Evolutionary conservation across 2,113 vertebrate species (phyloP).

Genomic region (Zosterops pallidus): DNA sequence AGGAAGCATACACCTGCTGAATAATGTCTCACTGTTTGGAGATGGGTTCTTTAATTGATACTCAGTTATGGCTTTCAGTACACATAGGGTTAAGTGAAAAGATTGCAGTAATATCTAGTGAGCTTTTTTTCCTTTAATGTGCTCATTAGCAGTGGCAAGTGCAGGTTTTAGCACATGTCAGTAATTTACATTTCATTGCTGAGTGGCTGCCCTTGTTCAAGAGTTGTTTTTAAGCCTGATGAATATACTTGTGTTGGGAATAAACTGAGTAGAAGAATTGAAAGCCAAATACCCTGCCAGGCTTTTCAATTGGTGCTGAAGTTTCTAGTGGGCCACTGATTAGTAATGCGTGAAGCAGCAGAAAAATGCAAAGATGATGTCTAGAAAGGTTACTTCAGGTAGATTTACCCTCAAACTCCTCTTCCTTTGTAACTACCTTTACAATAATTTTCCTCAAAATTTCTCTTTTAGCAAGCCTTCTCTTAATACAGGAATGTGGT

Average conservation of each 20-base stretch:
- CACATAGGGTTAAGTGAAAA: slow-evolving; percentile 74
- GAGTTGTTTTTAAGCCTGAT: slow-evolving; percentile 76
- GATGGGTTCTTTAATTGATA: slow-evolving; percentile 52
- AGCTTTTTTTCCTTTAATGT: slow-evolving; percentile 72
- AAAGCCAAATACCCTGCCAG: slow-evolving; percentile 78
- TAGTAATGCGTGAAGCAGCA: slow-evolving; percentile 64
- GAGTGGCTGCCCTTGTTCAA: slow-evolving; percentile 74
- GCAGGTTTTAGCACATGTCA: slow-evolving; percentile 77
- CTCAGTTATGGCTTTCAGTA: slow-evolving; percentile 56
- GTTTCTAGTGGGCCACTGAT: slow-evolving; percentile 73
- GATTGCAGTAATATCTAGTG: slow-evolving; percentile 69
- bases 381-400: slow-evolving; percentile 71
- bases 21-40: slow-evolving; percentile 1
- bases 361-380: slow-evolving; percentile 50
- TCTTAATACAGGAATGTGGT: slow-evolving; percentile 65
- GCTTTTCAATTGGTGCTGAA: slow-evolving; percentile 72
- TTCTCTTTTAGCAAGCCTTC: slow-evolving; percentile 35
- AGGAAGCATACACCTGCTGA: neutral
- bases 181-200: slow-evolving; percentile 81
- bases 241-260: slow-evolving; percentile 77
- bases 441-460: slow-evolving; percentile 47
- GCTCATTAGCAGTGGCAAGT: slow-evolving; percentile 78
- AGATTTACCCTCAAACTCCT: slow-evolving; percentile 42
- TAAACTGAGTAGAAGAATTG: slow-evolving; percentile 79
- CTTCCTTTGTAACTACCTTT: slow-evolving; percentile 64